These are phyloP conservation scores for Tympanuchus pallidicinctus DNA, from an alignment of 2,113 vertebrate species.

Conservation along the genomic window DNA sequence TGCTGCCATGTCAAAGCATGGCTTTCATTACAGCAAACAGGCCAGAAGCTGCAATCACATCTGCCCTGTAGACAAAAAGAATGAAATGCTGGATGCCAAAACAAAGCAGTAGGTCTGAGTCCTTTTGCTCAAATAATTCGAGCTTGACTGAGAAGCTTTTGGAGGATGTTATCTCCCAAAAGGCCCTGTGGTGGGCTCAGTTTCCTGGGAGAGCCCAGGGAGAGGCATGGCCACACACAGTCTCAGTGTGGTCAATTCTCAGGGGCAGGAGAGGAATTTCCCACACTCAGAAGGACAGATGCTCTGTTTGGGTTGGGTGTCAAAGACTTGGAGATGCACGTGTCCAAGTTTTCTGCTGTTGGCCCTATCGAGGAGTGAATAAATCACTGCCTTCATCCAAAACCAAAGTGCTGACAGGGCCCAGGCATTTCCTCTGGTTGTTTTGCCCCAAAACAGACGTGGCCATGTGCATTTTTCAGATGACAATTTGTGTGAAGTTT, in stretches of 20 bases:
- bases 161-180: neutral
- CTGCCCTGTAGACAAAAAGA: neutral
- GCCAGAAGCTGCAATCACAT: slow-evolving; percentile 1
- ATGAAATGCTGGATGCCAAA: neutral
- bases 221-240: neutral
- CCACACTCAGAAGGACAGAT: neutral
- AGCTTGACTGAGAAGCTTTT: neutral
- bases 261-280: neutral
- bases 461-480: neutral
- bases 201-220: neutral
- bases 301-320: neutral
- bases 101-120: neutral
- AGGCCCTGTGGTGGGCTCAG: neutral
- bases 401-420: neutral
- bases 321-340: neutral
- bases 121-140: neutral
- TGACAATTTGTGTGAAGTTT: neutral
- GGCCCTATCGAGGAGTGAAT: neutral
- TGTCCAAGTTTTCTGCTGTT: neutral
- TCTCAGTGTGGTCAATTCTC: accelerated
- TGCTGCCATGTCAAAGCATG: neutral
- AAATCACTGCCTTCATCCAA: neutral
- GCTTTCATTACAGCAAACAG: neutral
- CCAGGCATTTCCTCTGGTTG: neutral
- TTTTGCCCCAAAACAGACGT: neutral